phyloP scores from a whole-genome alignment of 2,888 invertebrate species.

The Furcula furcula region DNA sequence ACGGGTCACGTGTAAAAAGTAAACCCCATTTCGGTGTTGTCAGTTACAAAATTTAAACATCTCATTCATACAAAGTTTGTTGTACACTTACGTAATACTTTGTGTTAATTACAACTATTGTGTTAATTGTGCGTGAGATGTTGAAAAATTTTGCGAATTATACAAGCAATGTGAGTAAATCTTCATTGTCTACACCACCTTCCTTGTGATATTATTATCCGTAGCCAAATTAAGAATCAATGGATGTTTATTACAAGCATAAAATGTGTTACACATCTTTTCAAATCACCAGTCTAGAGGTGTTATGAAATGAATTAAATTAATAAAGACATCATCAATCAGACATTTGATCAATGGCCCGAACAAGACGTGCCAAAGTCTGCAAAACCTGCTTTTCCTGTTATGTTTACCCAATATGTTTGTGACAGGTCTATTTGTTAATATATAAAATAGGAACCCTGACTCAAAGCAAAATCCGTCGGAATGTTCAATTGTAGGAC shows the following conservation, averaged over 20 bases:
- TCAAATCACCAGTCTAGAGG: no score
- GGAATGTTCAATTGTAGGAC: no score
- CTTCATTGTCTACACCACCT: not conserved
- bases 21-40: conserved; percentile 38
- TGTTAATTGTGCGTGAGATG: conserved; percentile 54
- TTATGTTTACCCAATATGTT: conserved; percentile 12
- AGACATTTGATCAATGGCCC: conserved; percentile 19
- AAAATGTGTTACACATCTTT: no score
- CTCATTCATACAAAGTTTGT: conserved; percentile 50
- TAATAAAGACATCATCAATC: conserved; percentile 21
- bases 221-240: no score
- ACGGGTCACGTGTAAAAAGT: conserved; percentile 48
- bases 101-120: conserved; percentile 56
- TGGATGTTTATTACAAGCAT: no score
- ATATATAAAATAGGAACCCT: no score
- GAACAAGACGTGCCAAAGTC: conserved; percentile 14
- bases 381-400: conserved; percentile 15
- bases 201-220: no score
- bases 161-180: conserved; percentile 20
- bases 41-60: conserved; percentile 56
- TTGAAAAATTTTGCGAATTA: conserved; percentile 36
- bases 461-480: no score
- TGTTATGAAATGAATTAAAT: conserved; percentile 19
- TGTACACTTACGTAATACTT: conserved; percentile 55
- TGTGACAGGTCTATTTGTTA: no score